Base-by-base conservation (phyloP, 2,113 vertebrate genomes). In the Setophaga coronata region DNA sequence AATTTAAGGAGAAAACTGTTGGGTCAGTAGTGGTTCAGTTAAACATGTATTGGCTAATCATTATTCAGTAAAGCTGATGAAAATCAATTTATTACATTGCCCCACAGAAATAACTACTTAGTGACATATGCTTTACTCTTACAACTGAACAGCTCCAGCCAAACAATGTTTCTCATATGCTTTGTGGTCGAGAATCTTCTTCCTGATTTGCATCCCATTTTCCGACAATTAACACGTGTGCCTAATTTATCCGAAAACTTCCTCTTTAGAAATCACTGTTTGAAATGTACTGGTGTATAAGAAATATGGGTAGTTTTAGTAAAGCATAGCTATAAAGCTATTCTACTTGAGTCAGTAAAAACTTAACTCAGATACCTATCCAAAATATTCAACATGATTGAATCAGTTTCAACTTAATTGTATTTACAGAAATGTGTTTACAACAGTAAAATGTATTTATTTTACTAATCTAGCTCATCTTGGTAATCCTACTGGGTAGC, bases 71-170 rank as follows among this genome's bases (percentile, higher is more conserved):
- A 67, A 36, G 51, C 64, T 78, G 45, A 11, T 77, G 54, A 70
- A 87, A 90, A 70, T 58, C 20, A 51, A 28, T 10, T 87, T 77
- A 26, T 40, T 58, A 6, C 4, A 2, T 73, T 81, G 14, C 12
- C 50, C 50, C 26, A 48, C 14, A 51, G 51, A 83, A 87, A 38
- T 56, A 87, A 36, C 71, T 58, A 6, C 25, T 74, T 58, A 64
- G n/a, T 62, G 40, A 60, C 6, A 2, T 51, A 56, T 0, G 0
- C 47, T 73, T 66, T 47, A 34, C 6, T 83, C 28, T 58, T 74
- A 12, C 5, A 43, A 53, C n/a, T 54, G 36, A 33, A 28, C 11
- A 79, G 17, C n/a, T 91, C 26, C 51, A 84, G 33, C 47, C 45
- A 54, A 58, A 56, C n/a, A 24, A 10, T 43, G 31, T 62, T 77